phyloP scores from a whole-genome alignment of 1,140 invertebrate species.

The Anoplophora glabripennis region DNA sequence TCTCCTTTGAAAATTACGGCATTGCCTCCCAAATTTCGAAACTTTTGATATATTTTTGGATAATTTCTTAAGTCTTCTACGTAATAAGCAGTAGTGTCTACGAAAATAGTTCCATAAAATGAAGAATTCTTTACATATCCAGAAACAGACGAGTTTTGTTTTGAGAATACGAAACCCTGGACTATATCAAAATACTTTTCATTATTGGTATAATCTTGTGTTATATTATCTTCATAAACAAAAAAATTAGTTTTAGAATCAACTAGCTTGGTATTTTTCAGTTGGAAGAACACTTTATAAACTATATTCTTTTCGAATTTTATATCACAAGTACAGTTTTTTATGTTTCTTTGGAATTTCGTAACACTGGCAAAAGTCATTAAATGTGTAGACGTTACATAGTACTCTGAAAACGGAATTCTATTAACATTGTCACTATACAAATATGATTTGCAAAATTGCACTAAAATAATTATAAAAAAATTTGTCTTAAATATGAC shows the following conservation, averaged over 20 bases:
- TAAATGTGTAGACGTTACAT: conserved; percentile 5
- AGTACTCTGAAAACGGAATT: conserved; percentile 1
- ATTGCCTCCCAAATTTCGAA: not conserved
- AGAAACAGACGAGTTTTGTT: conserved; percentile 15
- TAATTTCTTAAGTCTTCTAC: conserved; percentile 17
- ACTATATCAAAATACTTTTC: not conserved
- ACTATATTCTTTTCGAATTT: not conserved
- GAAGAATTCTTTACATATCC: conserved; percentile 23
- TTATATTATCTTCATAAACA: not conserved
- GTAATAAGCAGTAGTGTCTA: conserved; percentile 20
- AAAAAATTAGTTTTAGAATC: conserved; percentile 1
- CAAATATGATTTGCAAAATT: too few relatives aligned
- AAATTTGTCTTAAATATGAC: too few relatives aligned
- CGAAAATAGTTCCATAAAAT: conserved; percentile 26
- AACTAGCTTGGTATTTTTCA: not conserved
- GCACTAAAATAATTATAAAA: too few relatives aligned
- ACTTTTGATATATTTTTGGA: not conserved
- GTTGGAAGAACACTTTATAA: not conserved
- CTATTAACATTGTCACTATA: too few relatives aligned
- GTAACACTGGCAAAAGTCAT: not conserved
- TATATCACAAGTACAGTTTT: too few relatives aligned
- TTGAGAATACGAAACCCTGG: not conserved
- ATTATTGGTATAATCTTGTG: not conserved
- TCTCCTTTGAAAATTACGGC: conserved; percentile 21
- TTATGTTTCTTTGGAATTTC: too few relatives aligned